These are phyloP conservation scores for Saturnia japonica DNA, from an alignment of 2,888 invertebrate genomes.

Conservation along the genomic window DNA sequence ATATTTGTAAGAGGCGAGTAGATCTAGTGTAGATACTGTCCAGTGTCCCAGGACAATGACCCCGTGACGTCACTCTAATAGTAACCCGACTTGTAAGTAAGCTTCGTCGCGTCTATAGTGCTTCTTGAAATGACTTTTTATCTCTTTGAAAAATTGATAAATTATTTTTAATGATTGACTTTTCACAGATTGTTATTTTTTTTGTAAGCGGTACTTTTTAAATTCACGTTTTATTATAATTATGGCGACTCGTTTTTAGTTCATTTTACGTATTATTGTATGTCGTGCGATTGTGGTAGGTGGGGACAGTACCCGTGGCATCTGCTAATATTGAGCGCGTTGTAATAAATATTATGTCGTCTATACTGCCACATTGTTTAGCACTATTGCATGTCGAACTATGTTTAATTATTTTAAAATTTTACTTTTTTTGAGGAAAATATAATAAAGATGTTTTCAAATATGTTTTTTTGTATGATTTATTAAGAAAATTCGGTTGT, in stretches of 20 bases:
- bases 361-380: conserved; percentile 52
- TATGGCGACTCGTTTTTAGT: conserved; percentile 74
- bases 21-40: conserved; percentile 34
- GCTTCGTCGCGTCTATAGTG: conserved; percentile 77
- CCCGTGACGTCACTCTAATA: conserved; percentile 36
- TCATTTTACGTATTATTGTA: conserved; percentile 57
- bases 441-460: conserved; percentile 82
- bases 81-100: conserved; percentile 67
- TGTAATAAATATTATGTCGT: conserved; percentile 18
- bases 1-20: conserved; percentile 51
- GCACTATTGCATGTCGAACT: conserved; percentile 73
- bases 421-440: conserved; percentile 81
- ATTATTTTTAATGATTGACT: conserved; percentile 73
- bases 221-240: conserved; percentile 34
- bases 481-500: neutral
- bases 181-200: conserved; percentile 73
- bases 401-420: conserved; percentile 79
- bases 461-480: conserved; percentile 39
- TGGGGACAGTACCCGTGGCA: neutral
- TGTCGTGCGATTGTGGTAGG: conserved; percentile 21
- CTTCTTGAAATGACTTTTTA: conserved; percentile 64
- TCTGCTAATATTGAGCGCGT: neutral
- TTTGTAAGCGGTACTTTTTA: conserved; percentile 39
- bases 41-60: conserved; percentile 45
- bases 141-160: conserved; percentile 55